Conservation (phyloP, 2,113 vertebrate species). For the Aspiorhynchus laticeps region DNA sequence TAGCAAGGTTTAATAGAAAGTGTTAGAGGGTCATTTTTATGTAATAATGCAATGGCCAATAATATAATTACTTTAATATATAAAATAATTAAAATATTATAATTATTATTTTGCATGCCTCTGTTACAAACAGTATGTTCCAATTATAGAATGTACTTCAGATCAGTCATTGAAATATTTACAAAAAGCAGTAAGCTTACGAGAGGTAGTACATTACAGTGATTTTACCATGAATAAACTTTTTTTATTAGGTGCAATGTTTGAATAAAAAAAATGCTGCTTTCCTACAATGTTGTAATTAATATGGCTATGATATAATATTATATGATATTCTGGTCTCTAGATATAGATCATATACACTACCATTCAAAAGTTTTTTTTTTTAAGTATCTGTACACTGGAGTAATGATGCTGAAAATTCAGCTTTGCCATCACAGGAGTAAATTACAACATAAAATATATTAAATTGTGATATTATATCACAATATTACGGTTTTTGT, state of each 20-base stretch:
- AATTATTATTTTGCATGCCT: neutral
- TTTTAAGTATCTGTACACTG: too few relatives aligned
- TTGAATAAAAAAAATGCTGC: too few relatives aligned
- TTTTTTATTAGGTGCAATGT: too few relatives aligned
- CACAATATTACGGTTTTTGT: too few relatives aligned
- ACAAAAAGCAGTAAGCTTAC: neutral
- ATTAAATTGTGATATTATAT: too few relatives aligned
- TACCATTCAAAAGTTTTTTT: neutral
- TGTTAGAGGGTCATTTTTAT: neutral
- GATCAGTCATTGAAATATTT: neutral
- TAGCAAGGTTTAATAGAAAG: too few relatives aligned
- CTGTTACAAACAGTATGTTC: neutral
- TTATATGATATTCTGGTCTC: neutral
- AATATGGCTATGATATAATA: neutral
- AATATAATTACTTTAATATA: neutral
- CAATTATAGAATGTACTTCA: neutral
- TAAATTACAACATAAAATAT: too few relatives aligned
- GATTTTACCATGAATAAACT: neutral
- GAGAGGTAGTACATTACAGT: neutral
- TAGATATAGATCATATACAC: neutral
- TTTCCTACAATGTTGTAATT: neutral
- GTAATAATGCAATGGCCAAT: neutral
- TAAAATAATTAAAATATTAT: neutral
- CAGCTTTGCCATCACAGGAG: too few relatives aligned
- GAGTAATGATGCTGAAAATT: too few relatives aligned